Evolutionary conservation across 2,888 invertebrate genomes (phyloP).

Genomic region (Troglohyphantes excavatus): DNA sequence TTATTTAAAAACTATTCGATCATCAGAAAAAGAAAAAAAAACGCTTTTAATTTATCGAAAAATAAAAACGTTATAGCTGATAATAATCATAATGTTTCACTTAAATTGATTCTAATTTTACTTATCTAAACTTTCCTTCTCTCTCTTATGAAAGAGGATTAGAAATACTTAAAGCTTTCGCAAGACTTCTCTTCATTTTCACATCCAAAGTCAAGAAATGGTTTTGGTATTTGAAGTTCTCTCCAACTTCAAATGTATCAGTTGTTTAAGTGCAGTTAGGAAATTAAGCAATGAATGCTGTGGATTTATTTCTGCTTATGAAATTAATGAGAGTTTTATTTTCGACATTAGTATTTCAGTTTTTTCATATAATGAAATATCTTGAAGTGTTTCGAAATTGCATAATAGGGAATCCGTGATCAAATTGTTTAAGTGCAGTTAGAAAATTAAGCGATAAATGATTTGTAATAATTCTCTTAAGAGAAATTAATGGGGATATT

Average conservation of each 20-base stretch:
- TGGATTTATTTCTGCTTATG: too few relatives aligned
- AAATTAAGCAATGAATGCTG: background rate
- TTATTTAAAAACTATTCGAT: conserved; percentile 20
- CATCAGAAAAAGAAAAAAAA: background rate
- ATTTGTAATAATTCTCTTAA: too few relatives aligned
- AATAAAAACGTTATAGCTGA: conserved; percentile 22
- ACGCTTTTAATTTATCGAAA: conserved; percentile 21
- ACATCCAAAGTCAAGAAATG: background rate
- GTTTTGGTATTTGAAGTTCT: background rate
- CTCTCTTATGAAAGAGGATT: conserved; percentile 24
- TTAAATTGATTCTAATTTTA: conserved; percentile 35
- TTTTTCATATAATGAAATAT: too few relatives aligned
- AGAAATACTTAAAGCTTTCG: conserved; percentile 37
- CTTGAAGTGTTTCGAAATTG: too few relatives aligned
- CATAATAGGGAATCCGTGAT: too few relatives aligned
- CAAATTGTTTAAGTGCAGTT: background rate
- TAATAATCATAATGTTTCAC: conserved; percentile 14
- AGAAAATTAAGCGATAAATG: background rate
- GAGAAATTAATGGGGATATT: too few relatives aligned
- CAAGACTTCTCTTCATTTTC: conserved; percentile 3
- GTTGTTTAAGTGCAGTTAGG: conserved; percentile 2
- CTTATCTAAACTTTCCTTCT: conserved; percentile 22
- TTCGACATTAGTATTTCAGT: too few relatives aligned
- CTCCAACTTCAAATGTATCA: conserved; percentile 2
- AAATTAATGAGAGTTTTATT: too few relatives aligned